Evolutionary conservation across 2,888 invertebrate species (phyloP).

Genomic region (Epinotia nisella): DNA sequence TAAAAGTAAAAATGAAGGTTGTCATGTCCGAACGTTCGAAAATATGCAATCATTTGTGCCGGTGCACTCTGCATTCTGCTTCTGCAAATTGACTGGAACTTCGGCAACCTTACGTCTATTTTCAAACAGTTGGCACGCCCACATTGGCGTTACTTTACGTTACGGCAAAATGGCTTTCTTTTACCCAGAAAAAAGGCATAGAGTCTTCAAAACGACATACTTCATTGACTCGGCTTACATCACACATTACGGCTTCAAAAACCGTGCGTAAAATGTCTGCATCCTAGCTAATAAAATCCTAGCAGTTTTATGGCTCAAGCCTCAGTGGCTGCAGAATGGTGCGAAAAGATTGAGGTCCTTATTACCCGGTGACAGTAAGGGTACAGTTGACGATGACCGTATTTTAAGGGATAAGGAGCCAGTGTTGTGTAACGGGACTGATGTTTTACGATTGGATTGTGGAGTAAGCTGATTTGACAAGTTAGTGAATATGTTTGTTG

Average conservation of each 20-base stretch:
- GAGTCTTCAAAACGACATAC: neutral
- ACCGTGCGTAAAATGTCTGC: slow-evolving; percentile 18
- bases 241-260: neutral
- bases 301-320: slow-evolving; percentile 21
- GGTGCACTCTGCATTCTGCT: too few relatives aligned
- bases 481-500: neutral
- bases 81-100: too few relatives aligned
- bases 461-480: slow-evolving; percentile 1
- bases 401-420: neutral
- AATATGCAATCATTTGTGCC: too few relatives aligned
- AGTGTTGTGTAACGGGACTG: neutral
- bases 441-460: neutral
- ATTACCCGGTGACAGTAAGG: slow-evolving; percentile 7
- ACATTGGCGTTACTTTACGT: too few relatives aligned
- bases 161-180: too few relatives aligned
- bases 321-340: slow-evolving; percentile 15
- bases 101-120: too few relatives aligned
- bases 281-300: slow-evolving; percentile 14
- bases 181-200: neutral
- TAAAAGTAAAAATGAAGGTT: too few relatives aligned
- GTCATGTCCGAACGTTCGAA: too few relatives aligned
- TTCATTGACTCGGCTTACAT: neutral
- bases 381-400: neutral
- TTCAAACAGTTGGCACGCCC: too few relatives aligned
- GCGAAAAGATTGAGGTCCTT: slow-evolving; percentile 21